Base-by-base conservation (phyloP, 2,113 vertebrate species). In the Hippocampus comes region DNA sequence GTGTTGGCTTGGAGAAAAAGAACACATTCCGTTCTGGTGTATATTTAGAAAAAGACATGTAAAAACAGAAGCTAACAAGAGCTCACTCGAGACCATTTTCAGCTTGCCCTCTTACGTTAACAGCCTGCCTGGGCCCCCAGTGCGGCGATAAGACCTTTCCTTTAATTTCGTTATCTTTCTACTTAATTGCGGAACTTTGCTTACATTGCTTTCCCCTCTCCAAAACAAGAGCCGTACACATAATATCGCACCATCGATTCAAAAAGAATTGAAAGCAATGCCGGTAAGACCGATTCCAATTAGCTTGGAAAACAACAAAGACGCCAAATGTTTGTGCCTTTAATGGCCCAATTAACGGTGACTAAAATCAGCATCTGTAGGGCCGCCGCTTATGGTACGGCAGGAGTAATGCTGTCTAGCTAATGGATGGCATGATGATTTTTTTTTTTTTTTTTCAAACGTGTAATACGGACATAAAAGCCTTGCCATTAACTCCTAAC, bases 401-500 rank as follows among this genome's bases (percentile, higher is more conserved):
- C 18, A 6, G 53, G 42, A 30, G 9, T 0, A n/a, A 4, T 56
- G 46, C 25, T 67, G 75, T 74, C 76, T 67, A 61, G 76, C 68
- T 81, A 71, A 79, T 68, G 59, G 68, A 72, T 15, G 53, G 3
- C 43, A 14, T 42, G 41, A 18, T 53, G 71, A 67, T 72, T 73
- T 74, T 6, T 11, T 38, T 38, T 34, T 34, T 34, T 38, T 38
- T 38, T 38, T 6, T 38, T 38, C 5, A 0, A 61, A 84, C 25
- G 70, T 80, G 76, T 72, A 74, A 71, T 69, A 61, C 83, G 84
- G 78, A 87, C 82, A 79, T 82, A 48, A 66, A 77, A 82, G 80
- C 42, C 53, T 68, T 71, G 73, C 71, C 61, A 56, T 67, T 70
- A 80, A 79, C 83, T 79, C 79, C 78, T 77, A 73, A 74, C 79